Base-by-base conservation (phyloP, 2,797 vertebrate genomes). In the Schizopygopsis malacanthus region DNA sequence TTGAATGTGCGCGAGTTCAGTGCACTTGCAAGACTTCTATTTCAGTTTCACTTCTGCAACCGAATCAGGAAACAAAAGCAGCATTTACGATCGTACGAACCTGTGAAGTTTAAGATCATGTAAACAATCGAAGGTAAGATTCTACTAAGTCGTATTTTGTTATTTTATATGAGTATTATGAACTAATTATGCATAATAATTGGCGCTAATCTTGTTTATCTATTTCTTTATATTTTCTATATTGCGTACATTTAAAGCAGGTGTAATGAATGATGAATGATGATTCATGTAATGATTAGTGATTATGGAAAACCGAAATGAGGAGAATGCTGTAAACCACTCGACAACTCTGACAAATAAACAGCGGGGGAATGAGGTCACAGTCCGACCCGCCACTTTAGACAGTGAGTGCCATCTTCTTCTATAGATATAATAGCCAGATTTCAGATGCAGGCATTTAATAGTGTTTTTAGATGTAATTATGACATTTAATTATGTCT, bases 291-390 rank as follows among this genome's bases (percentile, higher is more conserved):
- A n/a, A 88, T 84, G 87, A 10, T 75, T 45, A 85, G 9, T 10
- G n/a, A 72, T 70, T 15, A 89, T 90, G 91, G 95, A 95, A 73
- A 92, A 71, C 85, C 87, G 83, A 83, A 93, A 92, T 88, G 93
- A 94, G 13, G 95, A 95, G 2, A 90, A 87, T 86, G 85, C 91
- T 65, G 85, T 96, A 88, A 97, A 96, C 87, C 97, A 97, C 89
- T 95, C 97, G 0, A 97, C 96, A n/a, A 97, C 97, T 0, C 92
- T 99, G 90, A 99, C 98, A 2, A 99, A 99, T 93, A 95, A 96
- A 81, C 98, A 99, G 87, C 93, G 98, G 18, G 98, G 98, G 81
- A 99, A 99, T 1, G 97, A 98, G 91, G 93, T 97, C 15, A 98
- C 97, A 0, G 96, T 96, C 0, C 94, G 96, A 9, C 98, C 98